Base-by-base conservation (phyloP, 1,140 invertebrate genomes). In the Telenomus remus region DNA sequence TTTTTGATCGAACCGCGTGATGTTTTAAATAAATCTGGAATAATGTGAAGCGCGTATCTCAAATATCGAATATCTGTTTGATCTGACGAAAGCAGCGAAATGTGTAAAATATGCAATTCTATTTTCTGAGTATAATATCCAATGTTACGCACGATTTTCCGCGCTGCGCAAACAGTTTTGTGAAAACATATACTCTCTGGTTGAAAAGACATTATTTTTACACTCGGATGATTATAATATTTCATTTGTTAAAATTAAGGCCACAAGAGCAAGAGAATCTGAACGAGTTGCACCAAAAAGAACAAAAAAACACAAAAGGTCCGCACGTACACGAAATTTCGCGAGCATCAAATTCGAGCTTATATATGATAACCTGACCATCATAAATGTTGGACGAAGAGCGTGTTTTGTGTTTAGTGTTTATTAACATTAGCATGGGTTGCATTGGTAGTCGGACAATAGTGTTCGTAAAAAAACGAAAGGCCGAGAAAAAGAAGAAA, bases 401-500 rank as follows among this genome's bases (percentile, higher is more conserved):
- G 13, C 39, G 14, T 57, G 19, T 1, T 27, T 3, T 6, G 19
- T 46, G 15, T 37, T 44, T 46, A 51, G 14, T 57, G 35, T 44
- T 57, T 43, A 54, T 57, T 64, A 53, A 56, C 33, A 44, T 55
- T 34, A 55, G 43, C 57, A 39, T n/a, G 35, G 59, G 43, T 60
- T 16, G 47, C 70, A 61, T 60, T 66, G 61, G 56, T 37, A 63
- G 56, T 68, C 57, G 53, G 57, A 74, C 71, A 74, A 74, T 66
- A 16, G 56, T 35, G 10, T 49, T 15, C 49, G 63, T 9, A 8
- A 35, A 66, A 51, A 56, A 43, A 75, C 68, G 57, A 48, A 64
- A 48, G 37, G 19, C 19, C 19, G 19, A 66, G 15, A 53, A 12
- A 27, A 42, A 46, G 49, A 33, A 39, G 43, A 35, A 56, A 68